Base-by-base conservation (phyloP, 2,888 invertebrate species). In the Stomorhina lunata region DNA sequence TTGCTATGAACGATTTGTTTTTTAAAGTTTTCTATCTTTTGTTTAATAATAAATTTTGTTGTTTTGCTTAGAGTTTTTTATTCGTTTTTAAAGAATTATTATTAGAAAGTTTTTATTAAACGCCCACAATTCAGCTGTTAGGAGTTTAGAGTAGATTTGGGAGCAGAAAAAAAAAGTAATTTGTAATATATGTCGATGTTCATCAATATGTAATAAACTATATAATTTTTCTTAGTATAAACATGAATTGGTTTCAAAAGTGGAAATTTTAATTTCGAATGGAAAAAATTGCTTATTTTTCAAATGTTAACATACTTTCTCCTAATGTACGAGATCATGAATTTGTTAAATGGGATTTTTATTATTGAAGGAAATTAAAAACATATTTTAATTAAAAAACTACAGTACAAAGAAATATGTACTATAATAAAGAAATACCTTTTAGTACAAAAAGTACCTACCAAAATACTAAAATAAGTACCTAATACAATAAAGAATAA, bases 71-170 rank as follows among this genome's bases (percentile, higher is more conserved):
- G 15, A 17, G 32, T 55, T 50, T 53, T 45, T 69, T 69, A 17
- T 61, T 17, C 40, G 43, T 61, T 17, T 37, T 29, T 50, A 72
- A 75, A 82, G 82, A 82, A 82, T 82, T 82, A 82, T 82, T 82
- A 82, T 79, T 82, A 79, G 82, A 82, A 82, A 82, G 82, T 82
- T 79, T 43, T 59, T 76, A 71, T 45, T 66, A 71, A 65, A 50
- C 82, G 79, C 82, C 82, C 66, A 82, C 82, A 25, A 71, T 50
- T 71, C n/a, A n/a, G n/a, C n/a, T n/a, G n/a, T 78, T 45, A 6
- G 15, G 17, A 22, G 17, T 32, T 73, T 1, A 1, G 15, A 25
- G 29, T 5, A 34, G n/a, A 68, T 40, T 50, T 27, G n/a, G n/a
- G n/a, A n/a, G n/a, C n/a, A n/a, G n/a, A 27, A 48, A 59, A 9